Evolutionary conservation across 1,140 invertebrate species (phyloP).

Genomic region (Micrasema minimum): DNA sequence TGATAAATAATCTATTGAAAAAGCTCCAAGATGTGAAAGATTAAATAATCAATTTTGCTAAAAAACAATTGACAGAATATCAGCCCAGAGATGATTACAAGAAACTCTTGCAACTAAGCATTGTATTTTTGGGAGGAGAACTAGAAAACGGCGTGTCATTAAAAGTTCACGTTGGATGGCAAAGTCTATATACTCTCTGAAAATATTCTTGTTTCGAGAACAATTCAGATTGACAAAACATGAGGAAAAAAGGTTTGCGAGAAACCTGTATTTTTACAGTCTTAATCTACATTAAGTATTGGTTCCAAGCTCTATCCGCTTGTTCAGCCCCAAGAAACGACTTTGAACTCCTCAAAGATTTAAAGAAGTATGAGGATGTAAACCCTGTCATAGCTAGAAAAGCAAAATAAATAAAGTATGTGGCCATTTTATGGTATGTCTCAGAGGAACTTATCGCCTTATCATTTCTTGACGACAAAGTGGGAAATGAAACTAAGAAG

Average conservation of each 20-base stretch:
- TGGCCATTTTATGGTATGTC: conserved; percentile 57
- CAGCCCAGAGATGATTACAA: conserved; percentile 55
- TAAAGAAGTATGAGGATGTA: conserved; percentile 51
- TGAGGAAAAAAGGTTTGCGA: conserved; percentile 53
- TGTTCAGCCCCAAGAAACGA: conserved; percentile 53
- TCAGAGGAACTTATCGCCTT: conserved; percentile 54
- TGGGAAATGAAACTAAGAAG: conserved; percentile 50
- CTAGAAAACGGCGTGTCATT: conserved; percentile 55
- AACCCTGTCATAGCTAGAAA: conserved; percentile 50
- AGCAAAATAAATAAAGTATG: conserved; percentile 51
- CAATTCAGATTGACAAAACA: conserved; percentile 53
- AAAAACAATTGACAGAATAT: conserved; percentile 44
- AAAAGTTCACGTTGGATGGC: conserved; percentile 59
- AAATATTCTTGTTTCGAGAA: conserved; percentile 57
- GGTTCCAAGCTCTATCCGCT: conserved; percentile 52
- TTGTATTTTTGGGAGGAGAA: conserved; percentile 53
- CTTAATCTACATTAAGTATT: conserved; percentile 54
- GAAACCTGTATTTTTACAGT: conserved; percentile 55
- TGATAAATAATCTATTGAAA: conserved; percentile 6
- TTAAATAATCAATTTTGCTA: conserved; percentile 44
- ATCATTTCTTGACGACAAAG: conserved; percentile 56
- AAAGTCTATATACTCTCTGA: conserved; percentile 59
- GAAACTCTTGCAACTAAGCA: conserved; percentile 53
- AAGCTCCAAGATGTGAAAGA: conserved; percentile 31
- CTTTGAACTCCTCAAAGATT: conserved; percentile 54